Conservation (phyloP, 2,888 invertebrate genomes). For the Leptinotarsa tumamoca region DNA sequence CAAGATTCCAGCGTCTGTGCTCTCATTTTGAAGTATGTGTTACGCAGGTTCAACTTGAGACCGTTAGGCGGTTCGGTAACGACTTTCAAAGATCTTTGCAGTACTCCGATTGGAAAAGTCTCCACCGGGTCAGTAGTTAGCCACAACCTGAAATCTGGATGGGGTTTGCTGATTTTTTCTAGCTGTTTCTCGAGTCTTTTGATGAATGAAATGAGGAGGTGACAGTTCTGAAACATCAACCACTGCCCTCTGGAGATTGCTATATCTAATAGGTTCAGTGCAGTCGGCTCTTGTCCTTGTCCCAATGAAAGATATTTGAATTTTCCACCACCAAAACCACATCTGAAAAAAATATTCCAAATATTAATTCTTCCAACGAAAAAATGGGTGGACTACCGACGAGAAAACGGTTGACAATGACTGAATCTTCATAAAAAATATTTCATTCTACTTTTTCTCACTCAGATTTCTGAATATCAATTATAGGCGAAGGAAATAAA, state of each 20-base stretch:
- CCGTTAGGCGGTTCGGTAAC: conserved; percentile 93
- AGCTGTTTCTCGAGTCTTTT: conserved; percentile 85
- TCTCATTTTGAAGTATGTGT: conserved; percentile 89
- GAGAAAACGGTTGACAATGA: background rate
- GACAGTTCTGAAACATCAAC: conserved; percentile 94
- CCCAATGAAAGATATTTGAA: conserved; percentile 92
- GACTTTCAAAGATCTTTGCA: conserved; percentile 75
- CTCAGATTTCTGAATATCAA: no score
- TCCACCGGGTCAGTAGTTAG: conserved; percentile 91
- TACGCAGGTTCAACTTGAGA: conserved; percentile 86
- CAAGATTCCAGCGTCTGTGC: conserved; percentile 80
- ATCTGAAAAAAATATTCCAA: conserved; percentile 56
- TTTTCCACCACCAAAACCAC: conserved; percentile 79
- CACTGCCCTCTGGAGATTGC: conserved; percentile 85
- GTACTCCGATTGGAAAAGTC: conserved; percentile 88
- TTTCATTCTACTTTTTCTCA: no score
- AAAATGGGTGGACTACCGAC: background rate
- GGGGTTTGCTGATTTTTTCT: conserved; percentile 83
- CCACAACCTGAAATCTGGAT: conserved; percentile 93
- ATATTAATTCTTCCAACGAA: background rate
- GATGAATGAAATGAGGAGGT: conserved; percentile 84
- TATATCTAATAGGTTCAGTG: conserved; percentile 75
- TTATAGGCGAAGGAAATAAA: no score
- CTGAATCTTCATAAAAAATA: no score
- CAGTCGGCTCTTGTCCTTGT: conserved; percentile 92